Evolutionary conservation across 2,113 vertebrate genomes (phyloP).

Genomic region (Amblyornis subalaris): DNA sequence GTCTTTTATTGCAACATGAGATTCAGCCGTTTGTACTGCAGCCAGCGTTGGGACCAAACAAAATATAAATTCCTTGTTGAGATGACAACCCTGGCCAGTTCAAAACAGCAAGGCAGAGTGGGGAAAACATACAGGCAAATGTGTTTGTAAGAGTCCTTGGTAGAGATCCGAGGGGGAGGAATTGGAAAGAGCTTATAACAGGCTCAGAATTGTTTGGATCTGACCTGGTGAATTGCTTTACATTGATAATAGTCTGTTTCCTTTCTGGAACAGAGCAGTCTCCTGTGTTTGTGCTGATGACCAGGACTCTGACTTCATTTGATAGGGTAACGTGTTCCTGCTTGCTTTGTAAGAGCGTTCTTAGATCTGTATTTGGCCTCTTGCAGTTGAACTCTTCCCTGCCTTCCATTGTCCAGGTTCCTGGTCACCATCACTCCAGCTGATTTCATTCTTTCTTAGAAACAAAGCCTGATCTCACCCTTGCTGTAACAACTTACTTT

Average conservation of each 20-base stretch:
- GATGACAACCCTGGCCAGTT: fast-evolving
- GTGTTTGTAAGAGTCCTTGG: background rate
- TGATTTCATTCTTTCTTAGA: background rate
- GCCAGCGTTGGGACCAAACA: background rate
- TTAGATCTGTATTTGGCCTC: background rate
- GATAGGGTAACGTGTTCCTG: background rate
- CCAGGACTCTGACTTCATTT: background rate
- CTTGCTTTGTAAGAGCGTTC: fast-evolving
- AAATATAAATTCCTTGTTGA: background rate
- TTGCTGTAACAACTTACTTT: background rate
- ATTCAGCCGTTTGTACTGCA: background rate
- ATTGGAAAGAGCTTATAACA: background rate
- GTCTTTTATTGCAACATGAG: background rate
- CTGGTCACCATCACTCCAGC: background rate
- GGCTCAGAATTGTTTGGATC: background rate
- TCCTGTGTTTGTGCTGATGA: background rate
- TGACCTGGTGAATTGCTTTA: background rate
- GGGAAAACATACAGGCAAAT: background rate
- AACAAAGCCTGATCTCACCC: background rate
- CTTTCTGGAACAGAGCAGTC: background rate
- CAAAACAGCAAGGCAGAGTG: background rate
- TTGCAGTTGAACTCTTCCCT: background rate
- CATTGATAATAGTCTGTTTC: background rate
- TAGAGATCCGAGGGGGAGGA: background rate
- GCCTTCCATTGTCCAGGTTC: background rate